Evolutionary conservation across 2,113 vertebrate genomes (phyloP), one percentile per base, ranked within the genome.

Genomic region (Numenius arquata): DNA sequence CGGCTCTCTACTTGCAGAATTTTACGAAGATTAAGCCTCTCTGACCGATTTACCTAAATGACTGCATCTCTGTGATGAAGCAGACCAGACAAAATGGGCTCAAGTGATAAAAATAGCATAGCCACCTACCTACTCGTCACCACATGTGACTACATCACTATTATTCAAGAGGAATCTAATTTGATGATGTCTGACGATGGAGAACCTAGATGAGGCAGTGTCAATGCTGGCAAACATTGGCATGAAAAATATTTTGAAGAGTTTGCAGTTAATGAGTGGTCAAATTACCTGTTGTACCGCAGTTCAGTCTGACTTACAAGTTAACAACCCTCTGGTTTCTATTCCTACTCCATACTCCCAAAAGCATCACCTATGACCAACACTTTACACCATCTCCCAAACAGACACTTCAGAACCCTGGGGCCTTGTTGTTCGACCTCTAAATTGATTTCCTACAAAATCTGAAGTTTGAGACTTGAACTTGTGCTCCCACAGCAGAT

Each of bases 41-140:
- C 84, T 82, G 77, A 63, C 43, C 2, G 1, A 56, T 82, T 82
- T 87, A 75, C 91, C 93, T 45, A 72, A 72, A n/a, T 11, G 47
- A 85, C 81, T 93, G 77, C 53, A 65, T 30, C 77, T 89, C 87
- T 45, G 48, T n/a, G 74, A 82, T 53, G 77, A 79, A 82, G 58
- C 62, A 72, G 58, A 89, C 48, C 77, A 88, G 87, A 91, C 77
- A 96, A 95, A 94, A 96, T 32, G 89, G 91, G 89, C 71, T 85
- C 62, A 75, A 79, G 74, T 2, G 58, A 79, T 38, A 94, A 93
- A 93, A 94, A 91, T 30, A 94, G 85, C 92, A 36, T 0, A 68
- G 82, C 36, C 61, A 52, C 58, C 66, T 48, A n/a, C 29, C 79
- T 30, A 30, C 27, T 43, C 6, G 0, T 52, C 82, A 23, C 67